These are phyloP conservation scores for Chionomys nivalis DNA, from an alignment of 2,113 vertebrate genomes.

Conservation along the genomic window DNA sequence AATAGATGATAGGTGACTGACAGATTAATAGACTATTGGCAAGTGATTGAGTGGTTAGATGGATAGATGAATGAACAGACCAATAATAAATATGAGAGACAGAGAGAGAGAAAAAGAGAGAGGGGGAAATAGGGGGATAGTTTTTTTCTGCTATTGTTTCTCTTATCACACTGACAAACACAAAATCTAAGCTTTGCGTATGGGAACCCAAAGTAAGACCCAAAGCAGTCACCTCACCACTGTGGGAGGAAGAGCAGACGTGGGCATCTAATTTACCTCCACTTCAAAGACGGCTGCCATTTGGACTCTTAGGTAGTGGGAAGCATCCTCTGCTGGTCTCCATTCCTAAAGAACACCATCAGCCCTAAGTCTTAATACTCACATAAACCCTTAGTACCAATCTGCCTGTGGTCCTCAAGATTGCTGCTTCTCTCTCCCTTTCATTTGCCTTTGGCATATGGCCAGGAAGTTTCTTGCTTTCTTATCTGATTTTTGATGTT, in stretches of 20 bases:
- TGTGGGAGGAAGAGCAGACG: neutral
- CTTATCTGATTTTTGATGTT: neutral
- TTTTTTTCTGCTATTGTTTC: neutral
- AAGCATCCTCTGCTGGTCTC: neutral
- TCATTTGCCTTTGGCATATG: neutral
- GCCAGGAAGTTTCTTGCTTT: neutral
- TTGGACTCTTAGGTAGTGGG: neutral
- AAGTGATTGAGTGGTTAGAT: neutral
- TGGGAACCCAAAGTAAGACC: neutral
- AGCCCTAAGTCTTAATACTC: neutral
- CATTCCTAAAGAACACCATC: neutral
- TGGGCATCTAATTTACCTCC: neutral
- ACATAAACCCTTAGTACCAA: no score
- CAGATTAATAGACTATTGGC: neutral
- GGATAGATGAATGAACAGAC: neutral
- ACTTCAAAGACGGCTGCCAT: neutral
- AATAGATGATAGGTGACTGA: no score
- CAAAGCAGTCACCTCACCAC: neutral
- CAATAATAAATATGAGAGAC: neutral
- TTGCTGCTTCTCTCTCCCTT: neutral
- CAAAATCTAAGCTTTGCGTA: neutral
- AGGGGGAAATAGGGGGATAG: fast-evolving
- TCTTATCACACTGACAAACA: neutral
- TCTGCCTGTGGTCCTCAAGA: neutral
- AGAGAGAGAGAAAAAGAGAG: neutral